phyloP scores from a whole-genome alignment of 1,140 invertebrate species.

The Diorhabda carinulata region DNA sequence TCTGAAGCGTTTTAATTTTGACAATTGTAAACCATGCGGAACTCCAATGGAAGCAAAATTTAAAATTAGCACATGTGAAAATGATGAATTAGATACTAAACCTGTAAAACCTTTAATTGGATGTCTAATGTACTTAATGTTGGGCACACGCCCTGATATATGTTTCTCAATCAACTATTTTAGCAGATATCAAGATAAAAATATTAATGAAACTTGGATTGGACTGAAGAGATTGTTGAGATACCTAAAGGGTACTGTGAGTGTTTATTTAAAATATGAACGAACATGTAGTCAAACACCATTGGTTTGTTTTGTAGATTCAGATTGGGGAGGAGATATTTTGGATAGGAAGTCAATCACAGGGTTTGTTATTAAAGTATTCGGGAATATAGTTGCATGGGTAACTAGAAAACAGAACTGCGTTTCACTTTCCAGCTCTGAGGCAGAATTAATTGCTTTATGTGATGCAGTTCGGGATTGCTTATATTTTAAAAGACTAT shows the following conservation, averaged over 20 bases:
- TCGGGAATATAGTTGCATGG: no score
- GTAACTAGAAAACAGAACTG: no score
- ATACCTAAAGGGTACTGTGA: slow-evolving; percentile 14
- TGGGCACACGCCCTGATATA: slow-evolving; percentile 10
- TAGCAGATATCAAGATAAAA: slow-evolving; percentile 13
- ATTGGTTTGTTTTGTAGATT: no score
- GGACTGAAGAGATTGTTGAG: slow-evolving; percentile 7
- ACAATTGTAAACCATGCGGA: slow-evolving; percentile 2
- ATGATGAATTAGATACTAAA: slow-evolving; percentile 2
- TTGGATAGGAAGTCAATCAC: background rate
- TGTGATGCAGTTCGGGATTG: no score
- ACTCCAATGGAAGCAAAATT: background rate
- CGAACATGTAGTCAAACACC: no score
- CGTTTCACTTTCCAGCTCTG: no score
- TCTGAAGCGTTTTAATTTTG: slow-evolving; percentile 6
- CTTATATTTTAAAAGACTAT: no score
- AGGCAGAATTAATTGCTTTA: no score
- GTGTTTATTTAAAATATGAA: no score
- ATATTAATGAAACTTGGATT: slow-evolving; percentile 11
- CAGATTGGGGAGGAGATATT: slow-evolving; percentile 12
- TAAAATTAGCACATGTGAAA: background rate
- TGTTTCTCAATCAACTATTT: slow-evolving; percentile 14
- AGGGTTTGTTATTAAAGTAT: no score
- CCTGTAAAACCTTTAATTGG: slow-evolving; percentile 14
- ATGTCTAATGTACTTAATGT: slow-evolving; percentile 18